Evolutionary conservation across 2,888 invertebrate species (phyloP).

Genomic region (Cyrtodaria siliqua): DNA sequence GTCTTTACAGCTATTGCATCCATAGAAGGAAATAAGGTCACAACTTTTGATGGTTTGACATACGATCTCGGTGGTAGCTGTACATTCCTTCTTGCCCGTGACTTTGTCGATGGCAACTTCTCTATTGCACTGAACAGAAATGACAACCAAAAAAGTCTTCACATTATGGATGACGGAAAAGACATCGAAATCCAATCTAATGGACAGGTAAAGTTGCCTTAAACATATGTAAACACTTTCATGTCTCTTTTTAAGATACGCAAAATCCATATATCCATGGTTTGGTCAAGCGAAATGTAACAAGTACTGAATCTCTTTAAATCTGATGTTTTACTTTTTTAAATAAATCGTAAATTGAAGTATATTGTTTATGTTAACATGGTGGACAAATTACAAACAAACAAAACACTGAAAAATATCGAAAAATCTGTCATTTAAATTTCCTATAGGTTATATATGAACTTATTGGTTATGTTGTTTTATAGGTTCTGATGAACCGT

Average conservation of each 20-base stretch:
- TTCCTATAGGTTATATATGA: no score
- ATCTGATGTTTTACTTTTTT: no score
- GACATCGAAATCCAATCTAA: conserved; percentile 72
- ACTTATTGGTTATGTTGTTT: neutral
- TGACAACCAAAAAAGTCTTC: conserved; percentile 63
- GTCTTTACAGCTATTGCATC: conserved; percentile 93
- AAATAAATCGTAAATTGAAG: no score
- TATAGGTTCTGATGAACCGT: conserved; percentile 13
- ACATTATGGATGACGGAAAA: conserved; percentile 60
- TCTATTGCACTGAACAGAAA: conserved; percentile 87
- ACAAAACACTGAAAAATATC: no score
- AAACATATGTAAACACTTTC: neutral
- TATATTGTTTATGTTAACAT: no score
- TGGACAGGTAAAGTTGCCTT: conserved; percentile 58
- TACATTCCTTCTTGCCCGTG: conserved; percentile 93
- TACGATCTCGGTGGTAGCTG: conserved; percentile 91
- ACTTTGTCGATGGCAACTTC: conserved; percentile 93
- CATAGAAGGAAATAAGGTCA: conserved; percentile 92
- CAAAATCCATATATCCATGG: no score
- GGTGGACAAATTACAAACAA: no score
- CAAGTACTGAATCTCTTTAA: no score
- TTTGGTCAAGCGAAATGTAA: no score
- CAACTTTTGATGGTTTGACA: conserved; percentile 94
- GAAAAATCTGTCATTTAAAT: no score
- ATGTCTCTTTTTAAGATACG: neutral